Evolutionary conservation across 2,113 vertebrate genomes (phyloP).

Genomic region (Anser cygnoides): DNA sequence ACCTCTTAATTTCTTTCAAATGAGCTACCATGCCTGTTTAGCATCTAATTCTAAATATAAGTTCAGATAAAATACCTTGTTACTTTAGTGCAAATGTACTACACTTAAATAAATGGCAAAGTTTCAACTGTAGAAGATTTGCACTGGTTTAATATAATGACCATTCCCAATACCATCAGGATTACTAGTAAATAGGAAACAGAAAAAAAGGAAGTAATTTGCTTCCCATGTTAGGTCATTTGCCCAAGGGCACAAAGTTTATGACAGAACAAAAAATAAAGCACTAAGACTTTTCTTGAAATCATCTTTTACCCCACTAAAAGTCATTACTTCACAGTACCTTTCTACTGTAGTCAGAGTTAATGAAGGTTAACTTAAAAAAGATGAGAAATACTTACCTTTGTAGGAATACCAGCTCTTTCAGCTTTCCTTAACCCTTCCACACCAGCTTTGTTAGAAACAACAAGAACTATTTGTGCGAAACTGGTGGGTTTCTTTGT

Average conservation of each 20-base stretch:
- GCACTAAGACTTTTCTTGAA: not conserved
- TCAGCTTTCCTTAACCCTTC: constrained; percentile 89
- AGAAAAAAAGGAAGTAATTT: not conserved
- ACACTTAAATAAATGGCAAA: not conserved
- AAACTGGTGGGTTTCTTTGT: constrained; percentile 81
- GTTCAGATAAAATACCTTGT: not conserved
- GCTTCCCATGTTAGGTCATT: not conserved
- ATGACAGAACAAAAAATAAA: not conserved
- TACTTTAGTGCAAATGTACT: not conserved
- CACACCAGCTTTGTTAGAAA: constrained; percentile 91
- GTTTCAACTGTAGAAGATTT: not conserved
- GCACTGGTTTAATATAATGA: not conserved
- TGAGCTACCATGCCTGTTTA: not conserved
- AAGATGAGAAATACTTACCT: constrained; percentile 74
- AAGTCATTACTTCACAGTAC: not conserved
- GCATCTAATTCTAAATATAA: not conserved
- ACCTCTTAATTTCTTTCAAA: not conserved
- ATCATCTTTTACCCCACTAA: not conserved
- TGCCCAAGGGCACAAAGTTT: not conserved
- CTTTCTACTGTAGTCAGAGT: not conserved
- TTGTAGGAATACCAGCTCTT: constrained; percentile 89
- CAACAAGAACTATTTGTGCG: constrained; percentile 87
- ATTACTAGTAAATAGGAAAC: not conserved
- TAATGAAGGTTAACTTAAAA: not conserved
- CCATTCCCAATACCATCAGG: not conserved